Conservation (phyloP, 2,888 invertebrate species). For the Andrena camellia region DNA sequence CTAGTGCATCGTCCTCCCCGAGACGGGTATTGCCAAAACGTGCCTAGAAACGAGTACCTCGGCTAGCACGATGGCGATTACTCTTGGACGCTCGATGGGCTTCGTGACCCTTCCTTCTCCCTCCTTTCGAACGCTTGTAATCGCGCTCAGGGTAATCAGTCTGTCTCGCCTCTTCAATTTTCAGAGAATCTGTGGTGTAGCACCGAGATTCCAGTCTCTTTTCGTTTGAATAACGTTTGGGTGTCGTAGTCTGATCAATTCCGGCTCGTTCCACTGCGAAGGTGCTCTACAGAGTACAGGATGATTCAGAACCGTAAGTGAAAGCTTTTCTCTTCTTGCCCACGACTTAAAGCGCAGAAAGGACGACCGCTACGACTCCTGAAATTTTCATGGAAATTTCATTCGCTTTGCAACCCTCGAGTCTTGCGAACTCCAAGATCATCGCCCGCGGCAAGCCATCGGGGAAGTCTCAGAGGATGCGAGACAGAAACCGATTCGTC, state of each 20-base stretch:
- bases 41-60: slow-evolving; percentile 59
- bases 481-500: not conserved
- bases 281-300: too few relatives aligned
- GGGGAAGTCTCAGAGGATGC: not conserved
- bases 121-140: not conserved
- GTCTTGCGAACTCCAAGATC: not conserved
- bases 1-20: slow-evolving; percentile 14
- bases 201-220: too few relatives aligned
- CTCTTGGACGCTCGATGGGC: slow-evolving; percentile 28
- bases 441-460: not conserved
- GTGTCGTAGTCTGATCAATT: not conserved
- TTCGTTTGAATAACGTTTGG: not conserved
- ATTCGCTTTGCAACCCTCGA: not conserved
- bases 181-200: not conserved
- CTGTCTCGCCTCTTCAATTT: slow-evolving; percentile 11
- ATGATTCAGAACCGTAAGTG: too few relatives aligned
- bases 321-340: too few relatives aligned
- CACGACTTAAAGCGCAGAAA: too few relatives aligned
- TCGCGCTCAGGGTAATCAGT: not conserved
- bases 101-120: slow-evolving; percentile 6
- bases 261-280: not conserved
- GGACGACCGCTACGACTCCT: not conserved
- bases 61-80: slow-evolving; percentile 45
- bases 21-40: slow-evolving; percentile 59
- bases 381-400: slow-evolving; percentile 11